phyloP scores from a whole-genome alignment of 2,113 vertebrate genomes.

The Trinectes maculatus region DNA sequence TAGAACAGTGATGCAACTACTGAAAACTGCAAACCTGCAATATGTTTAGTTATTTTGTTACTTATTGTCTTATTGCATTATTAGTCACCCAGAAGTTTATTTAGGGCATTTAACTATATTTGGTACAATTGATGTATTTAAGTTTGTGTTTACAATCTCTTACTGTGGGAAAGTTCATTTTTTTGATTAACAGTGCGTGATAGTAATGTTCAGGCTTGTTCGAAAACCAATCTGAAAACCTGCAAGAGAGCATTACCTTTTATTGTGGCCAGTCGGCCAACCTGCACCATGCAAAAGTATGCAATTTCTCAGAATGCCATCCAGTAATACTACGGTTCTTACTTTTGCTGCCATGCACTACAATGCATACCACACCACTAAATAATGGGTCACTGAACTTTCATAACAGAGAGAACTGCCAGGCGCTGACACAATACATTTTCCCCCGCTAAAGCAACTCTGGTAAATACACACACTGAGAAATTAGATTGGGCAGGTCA shows the following conservation, averaged over 20 bases:
- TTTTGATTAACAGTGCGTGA: neutral
- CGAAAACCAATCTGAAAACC: conserved; percentile 1
- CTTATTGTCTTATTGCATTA: no score
- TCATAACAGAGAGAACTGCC: conserved; percentile 65
- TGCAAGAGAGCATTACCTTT: neutral
- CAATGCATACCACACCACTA: conserved; percentile 36
- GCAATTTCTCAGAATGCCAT: conserved; percentile 33
- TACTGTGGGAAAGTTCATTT: no score
- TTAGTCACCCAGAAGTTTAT: no score
- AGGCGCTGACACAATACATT: conserved; percentile 73
- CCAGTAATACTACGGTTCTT: conserved; percentile 41
- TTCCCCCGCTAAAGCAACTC: conserved; percentile 54
- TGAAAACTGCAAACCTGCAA: no score
- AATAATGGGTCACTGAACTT: conserved; percentile 71
- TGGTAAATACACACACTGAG: conserved; percentile 75
- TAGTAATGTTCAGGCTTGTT: neutral
- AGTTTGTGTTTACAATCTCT: no score
- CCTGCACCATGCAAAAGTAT: conserved; percentile 11
- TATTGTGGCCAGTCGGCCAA: conserved; percentile 1
- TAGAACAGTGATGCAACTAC: no score
- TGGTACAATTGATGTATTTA: no score
- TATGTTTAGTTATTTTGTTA: no score
- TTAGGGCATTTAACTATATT: no score
- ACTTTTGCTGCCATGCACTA: conserved; percentile 20
- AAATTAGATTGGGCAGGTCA: conserved; percentile 80